Conservation (phyloP, 37 sponge, comb jelly and placozoan genomes). For the Hexactinellida sp. region DNA sequence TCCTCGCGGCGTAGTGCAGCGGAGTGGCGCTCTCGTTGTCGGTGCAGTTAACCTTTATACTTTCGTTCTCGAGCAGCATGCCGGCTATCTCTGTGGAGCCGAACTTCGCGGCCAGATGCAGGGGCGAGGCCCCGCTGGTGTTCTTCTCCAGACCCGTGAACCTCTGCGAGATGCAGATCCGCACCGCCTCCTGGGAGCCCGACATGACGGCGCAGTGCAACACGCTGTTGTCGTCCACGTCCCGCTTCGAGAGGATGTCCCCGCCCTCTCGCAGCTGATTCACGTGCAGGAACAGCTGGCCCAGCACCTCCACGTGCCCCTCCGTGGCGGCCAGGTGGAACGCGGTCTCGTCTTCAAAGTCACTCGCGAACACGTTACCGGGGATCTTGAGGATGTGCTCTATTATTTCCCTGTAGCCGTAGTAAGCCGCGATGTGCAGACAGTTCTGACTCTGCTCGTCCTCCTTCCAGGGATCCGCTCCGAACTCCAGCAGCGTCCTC, state of each 20-base stretch:
- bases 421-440: constrained; percentile 63
- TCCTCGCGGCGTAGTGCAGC: constrained; percentile 64
- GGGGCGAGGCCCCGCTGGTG: constrained; percentile 32
- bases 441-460: constrained; percentile 56
- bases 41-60: constrained; percentile 14
- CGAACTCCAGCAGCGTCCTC: constrained; percentile 33
- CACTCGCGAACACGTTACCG: neutral
- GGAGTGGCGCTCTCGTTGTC: constrained; percentile 46
- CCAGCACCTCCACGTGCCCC: constrained; percentile 54
- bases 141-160: constrained; percentile 32
- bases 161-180: constrained; percentile 28
- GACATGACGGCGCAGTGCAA: constrained; percentile 70
- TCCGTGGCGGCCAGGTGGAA: constrained; percentile 64
- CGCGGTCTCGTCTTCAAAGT: constrained; percentile 34
- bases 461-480: neutral
- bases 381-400: constrained; percentile 32
- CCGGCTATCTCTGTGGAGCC: constrained; percentile 46
- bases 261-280: neutral
- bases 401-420: constrained; percentile 38
- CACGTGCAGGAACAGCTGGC: constrained; percentile 24
- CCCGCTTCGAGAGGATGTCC: constrained; percentile 21
- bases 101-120: constrained; percentile 74
- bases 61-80: constrained; percentile 30
- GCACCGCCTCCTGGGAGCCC: constrained; percentile 47
- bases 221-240: constrained; percentile 46